Conservation (phyloP, 2,888 invertebrate genomes). For the Clusia tigrina region DNA sequence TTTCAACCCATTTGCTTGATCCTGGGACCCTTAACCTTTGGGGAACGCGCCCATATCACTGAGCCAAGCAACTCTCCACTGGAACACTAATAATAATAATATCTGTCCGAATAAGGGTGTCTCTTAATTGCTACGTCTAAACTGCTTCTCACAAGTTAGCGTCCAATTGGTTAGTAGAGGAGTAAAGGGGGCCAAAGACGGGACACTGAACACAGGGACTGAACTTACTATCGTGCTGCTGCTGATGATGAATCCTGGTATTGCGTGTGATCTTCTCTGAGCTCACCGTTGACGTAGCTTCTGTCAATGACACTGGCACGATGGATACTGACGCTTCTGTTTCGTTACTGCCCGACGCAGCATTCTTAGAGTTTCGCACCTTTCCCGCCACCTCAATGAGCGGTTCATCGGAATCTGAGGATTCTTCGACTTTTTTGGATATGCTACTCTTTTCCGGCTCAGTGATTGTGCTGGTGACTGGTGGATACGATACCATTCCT, state of each 20-base stretch:
- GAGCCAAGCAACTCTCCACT: no score
- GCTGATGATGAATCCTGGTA: constrained; percentile 39
- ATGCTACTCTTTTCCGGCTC: constrained; percentile 3
- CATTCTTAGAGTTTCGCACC: constrained; percentile 67
- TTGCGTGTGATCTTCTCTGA: constrained; percentile 41
- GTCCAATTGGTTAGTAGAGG: no score
- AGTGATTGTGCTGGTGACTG: constrained; percentile 30
- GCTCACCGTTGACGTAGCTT: constrained; percentile 24
- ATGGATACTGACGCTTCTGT: constrained; percentile 18
- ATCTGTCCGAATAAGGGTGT: no score
- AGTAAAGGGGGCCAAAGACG: no score
- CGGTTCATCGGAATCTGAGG: constrained; percentile 84
- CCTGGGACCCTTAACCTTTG: no score
- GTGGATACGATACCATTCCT: neutral
- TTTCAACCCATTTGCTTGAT: no score
- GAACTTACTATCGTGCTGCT: neutral
- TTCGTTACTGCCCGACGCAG: constrained; percentile 30
- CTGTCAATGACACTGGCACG: constrained; percentile 23
- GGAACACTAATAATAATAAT: no score
- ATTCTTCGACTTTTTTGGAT: constrained; percentile 67
- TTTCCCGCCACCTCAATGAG: constrained; percentile 75
- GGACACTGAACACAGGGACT: no score
- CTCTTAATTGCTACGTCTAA: no score
- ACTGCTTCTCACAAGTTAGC: neutral
- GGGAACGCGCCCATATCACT: no score